Evolutionary conservation across 2,888 invertebrate genomes (phyloP).

Genomic region (Ophion costatus): DNA sequence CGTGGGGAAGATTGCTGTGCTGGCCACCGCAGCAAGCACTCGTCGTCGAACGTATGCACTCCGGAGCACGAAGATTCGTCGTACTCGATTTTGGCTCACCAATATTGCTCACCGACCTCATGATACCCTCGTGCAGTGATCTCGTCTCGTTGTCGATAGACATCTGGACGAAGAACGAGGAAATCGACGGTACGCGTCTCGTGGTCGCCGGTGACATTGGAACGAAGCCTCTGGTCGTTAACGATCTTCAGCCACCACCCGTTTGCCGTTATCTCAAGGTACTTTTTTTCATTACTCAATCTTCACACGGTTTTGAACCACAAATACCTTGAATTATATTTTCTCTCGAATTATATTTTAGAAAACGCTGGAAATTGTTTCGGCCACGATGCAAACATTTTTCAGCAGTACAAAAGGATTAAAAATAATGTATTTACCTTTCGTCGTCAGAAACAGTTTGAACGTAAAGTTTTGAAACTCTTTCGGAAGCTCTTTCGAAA

Average conservation of each 20-base stretch:
- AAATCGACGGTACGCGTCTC: constrained; percentile 92
- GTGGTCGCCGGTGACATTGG: constrained; percentile 95
- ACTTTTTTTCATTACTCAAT: constrained; percentile 58
- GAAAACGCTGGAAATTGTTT: too few relatives aligned
- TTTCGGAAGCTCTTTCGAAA: too few relatives aligned
- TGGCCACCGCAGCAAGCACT: constrained; percentile 93
- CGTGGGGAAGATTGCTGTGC: constrained; percentile 91
- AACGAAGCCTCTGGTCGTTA: constrained; percentile 92
- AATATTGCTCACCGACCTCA: constrained; percentile 93
- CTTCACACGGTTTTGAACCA: background rate
- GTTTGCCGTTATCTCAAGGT: constrained; percentile 96
- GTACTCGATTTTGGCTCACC: constrained; percentile 96
- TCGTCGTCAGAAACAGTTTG: too few relatives aligned
- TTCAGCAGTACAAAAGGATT: too few relatives aligned
- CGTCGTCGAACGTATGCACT: constrained; percentile 96
- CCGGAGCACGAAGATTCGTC: constrained; percentile 95
- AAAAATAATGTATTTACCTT: too few relatives aligned
- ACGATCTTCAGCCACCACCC: constrained; percentile 95
- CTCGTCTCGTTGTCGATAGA: constrained; percentile 94
- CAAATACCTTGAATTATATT: background rate
- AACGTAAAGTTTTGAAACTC: too few relatives aligned
- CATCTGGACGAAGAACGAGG: constrained; percentile 95
- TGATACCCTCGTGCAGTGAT: constrained; percentile 92
- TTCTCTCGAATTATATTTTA: too few relatives aligned
- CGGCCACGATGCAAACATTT: too few relatives aligned